These are phyloP conservation scores for Acromyrmex charruanus DNA, from an alignment of 1,140 invertebrate genomes.

Conservation along the genomic window DNA sequence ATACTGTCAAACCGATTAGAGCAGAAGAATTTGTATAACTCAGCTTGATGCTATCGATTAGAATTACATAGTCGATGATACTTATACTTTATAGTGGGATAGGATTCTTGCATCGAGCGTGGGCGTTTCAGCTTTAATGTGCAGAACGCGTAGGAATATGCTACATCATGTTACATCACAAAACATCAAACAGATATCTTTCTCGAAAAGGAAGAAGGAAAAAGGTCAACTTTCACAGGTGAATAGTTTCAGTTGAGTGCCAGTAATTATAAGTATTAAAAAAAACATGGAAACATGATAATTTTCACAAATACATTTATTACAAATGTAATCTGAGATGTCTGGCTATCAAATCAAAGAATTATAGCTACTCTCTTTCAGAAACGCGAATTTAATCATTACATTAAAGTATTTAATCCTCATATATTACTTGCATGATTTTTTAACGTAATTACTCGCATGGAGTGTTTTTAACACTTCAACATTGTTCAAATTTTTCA, in stretches of 20 bases:
- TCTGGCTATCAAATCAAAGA: neutral
- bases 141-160: neutral
- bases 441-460: no score
- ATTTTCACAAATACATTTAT: neutral
- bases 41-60: neutral
- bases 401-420: no score
- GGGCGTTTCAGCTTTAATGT: neutral
- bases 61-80: slow-evolving; percentile 7
- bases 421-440: no score
- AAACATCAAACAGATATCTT: neutral
- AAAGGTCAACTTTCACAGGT: slow-evolving; percentile 4
- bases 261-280: neutral
- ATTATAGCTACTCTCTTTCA: neutral
- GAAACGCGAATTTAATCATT: neutral
- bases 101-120: neutral
- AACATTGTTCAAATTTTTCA: no score
- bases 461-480: no score
- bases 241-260: neutral
- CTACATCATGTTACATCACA: neutral
- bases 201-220: neutral
- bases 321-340: neutral
- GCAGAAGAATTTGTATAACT: neutral
- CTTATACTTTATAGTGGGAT: neutral
- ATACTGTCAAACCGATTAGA: neutral
- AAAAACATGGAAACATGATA: neutral